These are phyloP conservation scores for Argyrosomus japonicus DNA, from an alignment of 2,113 vertebrate species.

Conservation along the genomic window DNA sequence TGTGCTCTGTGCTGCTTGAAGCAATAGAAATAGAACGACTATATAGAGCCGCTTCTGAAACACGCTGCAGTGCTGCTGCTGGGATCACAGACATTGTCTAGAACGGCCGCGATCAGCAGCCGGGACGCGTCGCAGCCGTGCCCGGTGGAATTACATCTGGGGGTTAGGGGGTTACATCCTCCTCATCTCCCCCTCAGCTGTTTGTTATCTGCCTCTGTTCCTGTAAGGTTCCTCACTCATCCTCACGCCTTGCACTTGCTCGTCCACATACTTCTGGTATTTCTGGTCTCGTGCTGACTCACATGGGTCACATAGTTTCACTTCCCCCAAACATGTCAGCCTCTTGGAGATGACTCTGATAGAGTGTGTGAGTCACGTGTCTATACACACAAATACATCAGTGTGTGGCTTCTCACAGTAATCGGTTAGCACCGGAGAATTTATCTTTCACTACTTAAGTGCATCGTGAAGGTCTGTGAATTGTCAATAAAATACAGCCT, in stretches of 20 bases:
- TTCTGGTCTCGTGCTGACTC: not conserved
- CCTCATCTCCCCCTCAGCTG: conserved; percentile 3
- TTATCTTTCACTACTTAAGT: conserved; percentile 6
- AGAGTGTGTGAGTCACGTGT: not conserved
- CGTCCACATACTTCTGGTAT: conserved; percentile 4
- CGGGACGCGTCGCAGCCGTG: no score
- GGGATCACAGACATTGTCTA: no score
- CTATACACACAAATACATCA: not conserved
- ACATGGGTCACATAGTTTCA: conserved; percentile 27
- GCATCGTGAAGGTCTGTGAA: not conserved
- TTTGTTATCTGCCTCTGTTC: not conserved
- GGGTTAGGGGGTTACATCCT: not conserved
- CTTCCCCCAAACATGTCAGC: not conserved
- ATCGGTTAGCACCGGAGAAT: not conserved
- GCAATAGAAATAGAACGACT: no score
- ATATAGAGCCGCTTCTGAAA: no score
- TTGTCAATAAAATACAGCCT: conserved; percentile 1
- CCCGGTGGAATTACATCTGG: no score
- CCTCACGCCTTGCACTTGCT: not conserved
- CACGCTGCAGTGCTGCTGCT: no score
- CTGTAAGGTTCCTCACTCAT: not conserved
- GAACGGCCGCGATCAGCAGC: no score
- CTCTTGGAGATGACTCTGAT: not conserved
- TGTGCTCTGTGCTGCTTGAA: no score
- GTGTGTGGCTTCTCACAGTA: not conserved